Evolutionary conservation across 2,113 vertebrate genomes (phyloP).

Genomic region (Chaenocephalus aceratus): DNA sequence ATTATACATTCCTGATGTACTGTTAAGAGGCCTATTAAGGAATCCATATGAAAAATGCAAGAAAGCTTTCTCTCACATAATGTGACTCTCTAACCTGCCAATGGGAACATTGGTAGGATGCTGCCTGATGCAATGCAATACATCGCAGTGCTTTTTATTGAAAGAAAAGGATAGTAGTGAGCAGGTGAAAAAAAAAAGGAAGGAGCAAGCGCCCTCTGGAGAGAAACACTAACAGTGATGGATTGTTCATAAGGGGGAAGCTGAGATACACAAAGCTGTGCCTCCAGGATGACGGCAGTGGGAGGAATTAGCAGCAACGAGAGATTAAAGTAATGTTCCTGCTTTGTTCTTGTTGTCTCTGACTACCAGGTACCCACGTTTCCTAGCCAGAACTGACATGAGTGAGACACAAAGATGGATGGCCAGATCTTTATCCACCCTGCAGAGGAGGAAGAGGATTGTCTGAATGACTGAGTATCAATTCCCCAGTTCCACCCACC

Average conservation of each 20-base stretch:
- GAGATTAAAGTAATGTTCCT: conserved; percentile 78
- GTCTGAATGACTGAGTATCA: conserved; percentile 80
- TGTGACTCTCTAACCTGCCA: conserved; percentile 12
- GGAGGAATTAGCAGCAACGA: conserved; percentile 69
- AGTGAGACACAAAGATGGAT: conserved; percentile 77
- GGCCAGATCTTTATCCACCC: conserved; percentile 76
- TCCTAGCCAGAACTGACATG: conserved; percentile 58
- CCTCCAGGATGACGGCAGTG: conserved; percentile 65
- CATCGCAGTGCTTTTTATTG: conserved; percentile 44
- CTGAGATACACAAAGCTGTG: conserved; percentile 73
- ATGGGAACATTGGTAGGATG: conserved; percentile 9
- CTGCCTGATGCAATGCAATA: conserved; percentile 42
- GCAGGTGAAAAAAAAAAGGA: conserved; percentile 41
- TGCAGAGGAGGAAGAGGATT: conserved; percentile 72
- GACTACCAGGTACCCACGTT: conserved; percentile 66
- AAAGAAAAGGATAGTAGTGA: conserved; percentile 59
- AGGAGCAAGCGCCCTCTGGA: conserved; percentile 57
- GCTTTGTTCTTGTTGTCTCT: conserved; percentile 76
- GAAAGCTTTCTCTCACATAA: conserved; percentile 17
- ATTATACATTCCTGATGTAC: conserved; percentile 58
- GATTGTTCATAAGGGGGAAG: conserved; percentile 76
- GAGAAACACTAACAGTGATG: conserved; percentile 79
- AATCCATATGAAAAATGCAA: conserved; percentile 47
- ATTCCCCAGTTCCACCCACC: conserved; percentile 73
- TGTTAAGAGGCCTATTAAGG: conserved; percentile 61